These are phyloP conservation scores for Cephus nigrinus DNA, from an alignment of 2,888 invertebrate genomes.

Conservation along the genomic window DNA sequence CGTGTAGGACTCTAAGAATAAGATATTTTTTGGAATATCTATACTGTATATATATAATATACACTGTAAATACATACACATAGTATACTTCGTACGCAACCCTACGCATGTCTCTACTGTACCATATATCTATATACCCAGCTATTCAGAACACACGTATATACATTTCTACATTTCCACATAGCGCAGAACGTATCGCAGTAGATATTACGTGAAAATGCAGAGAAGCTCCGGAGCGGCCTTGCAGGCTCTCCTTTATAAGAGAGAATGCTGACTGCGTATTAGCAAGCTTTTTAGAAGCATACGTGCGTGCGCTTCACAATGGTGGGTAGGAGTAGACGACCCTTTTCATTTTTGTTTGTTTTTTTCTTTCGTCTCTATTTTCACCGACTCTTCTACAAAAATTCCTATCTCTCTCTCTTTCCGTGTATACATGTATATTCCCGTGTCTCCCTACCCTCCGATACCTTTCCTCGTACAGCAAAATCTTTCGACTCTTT, in stretches of 20 bases:
- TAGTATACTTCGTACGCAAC: neutral
- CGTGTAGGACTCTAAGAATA: neutral
- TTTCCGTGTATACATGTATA: neutral
- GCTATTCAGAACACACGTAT: neutral
- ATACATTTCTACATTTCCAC: neutral
- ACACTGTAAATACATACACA: neutral
- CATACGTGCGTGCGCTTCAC: constrained; percentile 6
- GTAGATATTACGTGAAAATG: constrained; percentile 1
- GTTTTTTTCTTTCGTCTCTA: constrained; percentile 1
- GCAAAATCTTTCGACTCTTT: neutral
- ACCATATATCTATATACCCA: neutral
- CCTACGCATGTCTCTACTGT: neutral
- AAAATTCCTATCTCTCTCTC: neutral
- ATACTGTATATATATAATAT: neutral
- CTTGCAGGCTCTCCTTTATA: neutral
- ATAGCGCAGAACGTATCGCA: neutral
- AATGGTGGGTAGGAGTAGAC: neutral
- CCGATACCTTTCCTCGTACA: neutral
- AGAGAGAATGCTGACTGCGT: constrained; percentile 6
- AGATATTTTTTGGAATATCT: neutral
- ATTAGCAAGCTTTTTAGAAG: constrained; percentile 7
- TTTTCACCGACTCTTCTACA: constrained; percentile 3
- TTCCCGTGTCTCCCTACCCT: neutral
- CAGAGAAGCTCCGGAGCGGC: neutral
- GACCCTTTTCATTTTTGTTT: neutral